Conservation (phyloP, 2,888 invertebrate species). For the Tenodera sinensis region DNA sequence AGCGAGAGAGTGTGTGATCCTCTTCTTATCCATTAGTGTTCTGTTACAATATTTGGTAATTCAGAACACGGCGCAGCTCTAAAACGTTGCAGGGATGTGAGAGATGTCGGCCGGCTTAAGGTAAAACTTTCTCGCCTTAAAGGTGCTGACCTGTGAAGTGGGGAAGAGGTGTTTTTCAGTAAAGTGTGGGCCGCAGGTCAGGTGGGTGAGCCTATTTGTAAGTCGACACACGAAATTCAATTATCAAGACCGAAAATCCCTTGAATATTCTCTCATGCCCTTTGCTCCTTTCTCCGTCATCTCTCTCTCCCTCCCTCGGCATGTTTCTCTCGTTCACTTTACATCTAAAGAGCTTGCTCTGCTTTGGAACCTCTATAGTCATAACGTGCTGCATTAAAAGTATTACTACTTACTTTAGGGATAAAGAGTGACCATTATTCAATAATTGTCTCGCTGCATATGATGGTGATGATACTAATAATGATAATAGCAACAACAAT, state of each 20-base stretch:
- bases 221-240: not conserved
- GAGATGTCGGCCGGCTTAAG: not conserved
- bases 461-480: too few relatives aligned
- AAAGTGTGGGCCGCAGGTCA: not conserved
- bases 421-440: too few relatives aligned
- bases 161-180: not conserved
- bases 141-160: not conserved
- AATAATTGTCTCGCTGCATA: too few relatives aligned
- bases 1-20: too few relatives aligned
- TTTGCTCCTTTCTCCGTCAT: not conserved
- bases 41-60: not conserved
- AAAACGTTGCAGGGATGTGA: not conserved
- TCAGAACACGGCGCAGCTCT: not conserved
- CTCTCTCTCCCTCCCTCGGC: not conserved
- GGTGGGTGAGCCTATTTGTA: not conserved
- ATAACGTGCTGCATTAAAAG: too few relatives aligned
- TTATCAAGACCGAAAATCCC: not conserved
- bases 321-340: not conserved
- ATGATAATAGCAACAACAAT: too few relatives aligned
- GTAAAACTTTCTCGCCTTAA: not conserved
- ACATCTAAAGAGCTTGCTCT: not conserved
- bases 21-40: too few relatives aligned
- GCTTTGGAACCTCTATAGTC: not conserved
- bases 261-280: not conserved
- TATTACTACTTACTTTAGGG: too few relatives aligned